Conservation (phyloP, 2,113 vertebrate species). For the Chaetodon trifascialis region DNA sequence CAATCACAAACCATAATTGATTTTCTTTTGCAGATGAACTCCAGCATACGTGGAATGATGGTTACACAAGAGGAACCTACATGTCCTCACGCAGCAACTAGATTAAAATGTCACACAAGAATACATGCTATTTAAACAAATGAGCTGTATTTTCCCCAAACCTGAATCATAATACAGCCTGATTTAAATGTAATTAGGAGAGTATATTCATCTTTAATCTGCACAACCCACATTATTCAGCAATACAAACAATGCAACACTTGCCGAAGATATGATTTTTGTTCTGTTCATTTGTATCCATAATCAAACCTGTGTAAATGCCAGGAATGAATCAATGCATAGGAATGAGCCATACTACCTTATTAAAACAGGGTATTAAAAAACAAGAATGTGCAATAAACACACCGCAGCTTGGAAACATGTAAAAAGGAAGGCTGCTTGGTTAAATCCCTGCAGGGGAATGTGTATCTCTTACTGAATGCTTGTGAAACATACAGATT, state of each 20-base stretch:
- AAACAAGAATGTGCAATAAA: slow-evolving; percentile 35
- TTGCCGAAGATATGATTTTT: slow-evolving; percentile 37
- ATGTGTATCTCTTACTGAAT: slow-evolving; percentile 23
- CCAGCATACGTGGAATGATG: not conserved
- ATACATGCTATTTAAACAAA: slow-evolving; percentile 47
- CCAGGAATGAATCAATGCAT: slow-evolving; percentile 36
- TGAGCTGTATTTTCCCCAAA: slow-evolving; percentile 30
- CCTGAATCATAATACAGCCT: slow-evolving; percentile 71
- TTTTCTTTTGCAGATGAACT: not conserved
- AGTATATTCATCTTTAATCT: slow-evolving; percentile 78
- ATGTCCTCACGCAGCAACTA: slow-evolving; percentile 9
- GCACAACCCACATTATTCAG: slow-evolving; percentile 59
- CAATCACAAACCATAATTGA: not conserved
- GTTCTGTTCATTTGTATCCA: slow-evolving; percentile 18
- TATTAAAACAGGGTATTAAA: slow-evolving; percentile 11
- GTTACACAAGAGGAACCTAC: not conserved
- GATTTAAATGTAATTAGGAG: slow-evolving; percentile 76
- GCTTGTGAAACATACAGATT: slow-evolving; percentile 39
- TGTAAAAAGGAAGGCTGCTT: slow-evolving; percentile 27
- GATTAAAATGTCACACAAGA: slow-evolving; percentile 31
- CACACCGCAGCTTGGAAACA: slow-evolving; percentile 16
- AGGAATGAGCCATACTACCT: slow-evolving; percentile 14
- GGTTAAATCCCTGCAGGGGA: slow-evolving; percentile 33
- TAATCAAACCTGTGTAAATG: slow-evolving; percentile 10
- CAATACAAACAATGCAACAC: slow-evolving; percentile 52